Percentiles rank a stretch among this genome's conserved stretches.
phyloP scores from a whole-genome alignment of 2,113 vertebrate genomes.

The Pterocles burchelli region DNA sequence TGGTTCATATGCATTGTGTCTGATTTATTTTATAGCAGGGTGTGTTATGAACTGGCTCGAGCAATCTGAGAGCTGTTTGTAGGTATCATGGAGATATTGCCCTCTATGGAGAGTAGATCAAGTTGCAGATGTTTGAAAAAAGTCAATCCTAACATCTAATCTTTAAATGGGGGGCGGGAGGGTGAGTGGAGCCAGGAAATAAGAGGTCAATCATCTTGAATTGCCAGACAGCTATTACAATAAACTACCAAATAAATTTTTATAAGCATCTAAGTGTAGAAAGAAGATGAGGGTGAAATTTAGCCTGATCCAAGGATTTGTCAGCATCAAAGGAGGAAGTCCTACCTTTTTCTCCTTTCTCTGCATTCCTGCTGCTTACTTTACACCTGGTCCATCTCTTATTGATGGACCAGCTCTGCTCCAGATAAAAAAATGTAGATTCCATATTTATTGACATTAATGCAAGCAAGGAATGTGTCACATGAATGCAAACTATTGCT shows the following conservation, averaged over 20 bases:
- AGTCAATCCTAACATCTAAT: background rate
- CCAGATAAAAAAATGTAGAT: background rate
- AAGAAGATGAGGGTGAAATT: background rate
- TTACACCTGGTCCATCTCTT: background rate
- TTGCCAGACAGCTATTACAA: background rate
- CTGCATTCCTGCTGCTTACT: background rate
- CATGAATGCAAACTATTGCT: conserved; percentile 27
- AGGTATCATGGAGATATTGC: background rate
- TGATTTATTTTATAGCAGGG: background rate
- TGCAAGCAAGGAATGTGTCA: background rate
- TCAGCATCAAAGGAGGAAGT: background rate
- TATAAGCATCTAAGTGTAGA: background rate
- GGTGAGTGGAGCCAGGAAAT: background rate
- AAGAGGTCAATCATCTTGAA: background rate
- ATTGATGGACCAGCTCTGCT: background rate
- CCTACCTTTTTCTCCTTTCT: background rate
- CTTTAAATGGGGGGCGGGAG: background rate
- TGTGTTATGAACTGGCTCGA: background rate
- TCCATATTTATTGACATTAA: background rate
- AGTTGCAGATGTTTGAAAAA: background rate
- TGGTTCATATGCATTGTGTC: background rate
- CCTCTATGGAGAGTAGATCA: background rate
- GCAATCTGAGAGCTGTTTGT: background rate
- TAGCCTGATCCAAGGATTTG: background rate
- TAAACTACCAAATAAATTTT: background rate